These are phyloP conservation scores for Tribolium freemani DNA, from an alignment of 2,888 invertebrate genomes.

Conservation along the genomic window DNA sequence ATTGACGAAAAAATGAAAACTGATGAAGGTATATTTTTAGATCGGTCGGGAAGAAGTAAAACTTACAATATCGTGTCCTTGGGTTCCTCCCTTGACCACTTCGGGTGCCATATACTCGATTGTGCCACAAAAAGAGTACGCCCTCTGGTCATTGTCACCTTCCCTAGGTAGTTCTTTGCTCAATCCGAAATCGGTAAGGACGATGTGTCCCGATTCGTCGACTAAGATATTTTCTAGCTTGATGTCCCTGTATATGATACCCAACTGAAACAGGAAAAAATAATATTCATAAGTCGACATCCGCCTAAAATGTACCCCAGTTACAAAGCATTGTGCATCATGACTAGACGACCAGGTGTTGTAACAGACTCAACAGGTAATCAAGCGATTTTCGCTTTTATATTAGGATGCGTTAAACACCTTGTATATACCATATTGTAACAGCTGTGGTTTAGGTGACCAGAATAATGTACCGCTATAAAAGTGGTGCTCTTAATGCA, in stretches of 20 bases:
- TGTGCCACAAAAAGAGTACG: constrained; percentile 98
- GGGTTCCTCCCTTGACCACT: constrained; percentile 84
- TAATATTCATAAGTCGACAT: neutral
- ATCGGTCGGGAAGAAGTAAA: too few relatives aligned
- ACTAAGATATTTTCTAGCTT: constrained; percentile 97
- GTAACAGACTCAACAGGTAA: constrained; percentile 35
- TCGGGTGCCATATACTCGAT: constrained; percentile 98
- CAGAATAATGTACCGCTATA: neutral
- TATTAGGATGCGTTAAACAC: constrained; percentile 2
- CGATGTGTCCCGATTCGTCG: constrained; percentile 94
- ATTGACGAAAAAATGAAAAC: too few relatives aligned
- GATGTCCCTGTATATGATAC: constrained; percentile 97
- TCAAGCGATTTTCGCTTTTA: constrained; percentile 27
- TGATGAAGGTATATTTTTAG: too few relatives aligned
- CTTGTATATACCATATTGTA: constrained; percentile 21
- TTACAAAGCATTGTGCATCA: neutral
- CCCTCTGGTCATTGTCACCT: constrained; percentile 75
- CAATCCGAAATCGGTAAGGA: constrained; percentile 97
- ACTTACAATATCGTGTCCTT: constrained; percentile 93
- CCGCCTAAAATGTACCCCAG: neutral
- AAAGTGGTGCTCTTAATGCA: neutral
- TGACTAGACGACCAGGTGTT: constrained; percentile 40
- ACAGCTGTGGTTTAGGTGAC: constrained; percentile 34
- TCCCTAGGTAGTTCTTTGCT: constrained; percentile 89
- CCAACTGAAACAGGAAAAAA: constrained; percentile 78